Evolutionary conservation across 2,888 invertebrate genomes (phyloP).

Genomic region (Aporophyla lueneburgensis): DNA sequence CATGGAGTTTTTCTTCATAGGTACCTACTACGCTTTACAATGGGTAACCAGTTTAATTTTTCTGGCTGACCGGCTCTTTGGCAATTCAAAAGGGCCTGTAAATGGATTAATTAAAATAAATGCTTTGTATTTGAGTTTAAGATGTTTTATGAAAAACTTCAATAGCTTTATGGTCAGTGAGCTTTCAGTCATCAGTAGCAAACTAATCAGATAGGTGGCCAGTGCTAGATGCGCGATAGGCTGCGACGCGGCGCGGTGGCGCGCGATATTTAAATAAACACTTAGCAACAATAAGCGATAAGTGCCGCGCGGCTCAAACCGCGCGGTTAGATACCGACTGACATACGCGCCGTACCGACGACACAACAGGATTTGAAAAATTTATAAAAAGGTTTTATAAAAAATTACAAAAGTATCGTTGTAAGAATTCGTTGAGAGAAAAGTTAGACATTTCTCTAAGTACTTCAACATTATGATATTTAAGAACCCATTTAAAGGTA

Average conservation of each 20-base stretch:
- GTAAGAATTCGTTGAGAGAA: neutral
- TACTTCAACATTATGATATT: neutral
- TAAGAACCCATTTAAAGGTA: neutral
- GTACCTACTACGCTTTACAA: too few species aligned
- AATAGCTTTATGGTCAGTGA: neutral
- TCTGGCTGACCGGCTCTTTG: too few species aligned
- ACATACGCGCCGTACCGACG: slow-evolving; percentile 59
- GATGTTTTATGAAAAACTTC: too few species aligned
- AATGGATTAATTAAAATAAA: too few species aligned
- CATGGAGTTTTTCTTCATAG: too few species aligned
- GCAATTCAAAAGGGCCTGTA: too few species aligned
- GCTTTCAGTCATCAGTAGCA: slow-evolving; percentile 22
- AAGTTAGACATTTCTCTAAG: neutral
- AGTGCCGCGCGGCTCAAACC: slow-evolving; percentile 76
- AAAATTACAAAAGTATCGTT: neutral
- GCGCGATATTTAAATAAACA: slow-evolving; percentile 80
- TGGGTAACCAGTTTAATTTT: too few species aligned
- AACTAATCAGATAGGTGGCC: slow-evolving; percentile 29
- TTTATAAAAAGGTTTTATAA: neutral
- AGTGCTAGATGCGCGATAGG: slow-evolving; percentile 51
- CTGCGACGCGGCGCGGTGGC: slow-evolving; percentile 26
- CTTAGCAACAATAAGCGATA: slow-evolving; percentile 87
- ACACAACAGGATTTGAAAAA: slow-evolving; percentile 34
- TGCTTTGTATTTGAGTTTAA: too few species aligned
- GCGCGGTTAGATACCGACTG: slow-evolving; percentile 59